These are phyloP conservation scores for Ophioderma brevispina DNA, from an alignment of 35 echinoderm and acorn worm species.

Conservation along the genomic window DNA sequence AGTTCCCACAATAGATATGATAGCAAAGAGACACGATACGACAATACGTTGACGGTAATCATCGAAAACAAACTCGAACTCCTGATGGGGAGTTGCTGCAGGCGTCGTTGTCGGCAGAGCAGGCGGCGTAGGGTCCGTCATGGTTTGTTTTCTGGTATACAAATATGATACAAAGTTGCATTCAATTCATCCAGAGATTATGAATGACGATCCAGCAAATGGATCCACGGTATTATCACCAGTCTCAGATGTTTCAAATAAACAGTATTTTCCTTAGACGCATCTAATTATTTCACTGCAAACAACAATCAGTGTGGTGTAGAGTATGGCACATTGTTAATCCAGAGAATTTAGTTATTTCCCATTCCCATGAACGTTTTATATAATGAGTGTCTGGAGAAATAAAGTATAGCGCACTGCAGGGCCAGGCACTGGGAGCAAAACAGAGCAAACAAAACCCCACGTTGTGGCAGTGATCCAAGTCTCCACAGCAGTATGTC, in stretches of 20 bases:
- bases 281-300: not conserved
- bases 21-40: conserved; percentile 53
- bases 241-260: too few relatives aligned
- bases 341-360: not conserved
- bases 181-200: not conserved
- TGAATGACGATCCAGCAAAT: not conserved
- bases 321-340: not conserved
- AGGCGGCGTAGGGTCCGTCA: not conserved
- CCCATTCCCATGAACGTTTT: not conserved
- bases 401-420: not conserved
- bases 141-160: not conserved
- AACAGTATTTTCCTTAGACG: too few relatives aligned
- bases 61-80: conserved; percentile 41
- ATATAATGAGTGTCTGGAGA: not conserved
- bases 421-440: not conserved
- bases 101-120: not conserved
- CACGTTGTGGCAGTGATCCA: too few relatives aligned
- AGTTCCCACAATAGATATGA: conserved; percentile 74
- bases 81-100: not conserved
- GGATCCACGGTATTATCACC: too few relatives aligned
- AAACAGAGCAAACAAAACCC: not conserved
- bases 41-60: conserved; percentile 66
- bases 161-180: not conserved
- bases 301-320: not conserved
- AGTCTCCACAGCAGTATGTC: too few relatives aligned